A percentile compares a stretch with the other conserved stretches of the same genome.
These are phyloP conservation scores for Borostomias antarcticus DNA, from an alignment of 2,797 vertebrate species.

Conservation along the genomic window DNA sequence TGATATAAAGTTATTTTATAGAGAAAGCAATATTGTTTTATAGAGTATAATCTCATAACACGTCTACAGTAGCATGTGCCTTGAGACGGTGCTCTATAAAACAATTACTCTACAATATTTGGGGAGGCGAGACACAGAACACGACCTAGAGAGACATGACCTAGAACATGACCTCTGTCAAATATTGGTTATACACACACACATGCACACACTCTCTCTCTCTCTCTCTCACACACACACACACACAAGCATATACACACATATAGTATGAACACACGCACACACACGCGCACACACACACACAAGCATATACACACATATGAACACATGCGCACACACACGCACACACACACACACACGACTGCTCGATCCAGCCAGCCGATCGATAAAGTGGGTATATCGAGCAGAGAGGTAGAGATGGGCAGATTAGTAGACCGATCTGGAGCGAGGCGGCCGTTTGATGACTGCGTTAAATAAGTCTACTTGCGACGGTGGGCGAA, in stretches of 20 bases:
- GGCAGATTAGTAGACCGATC: conserved; percentile 58
- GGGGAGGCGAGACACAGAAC: conserved; percentile 19
- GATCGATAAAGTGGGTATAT: conserved; percentile 58
- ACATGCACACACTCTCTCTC: background rate
- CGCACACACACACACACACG: background rate
- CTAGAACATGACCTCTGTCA: no score
- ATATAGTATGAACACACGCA: background rate
- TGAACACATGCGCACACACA: background rate
- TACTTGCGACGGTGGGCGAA: no score
- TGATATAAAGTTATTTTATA: no score
- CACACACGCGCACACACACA: background rate
- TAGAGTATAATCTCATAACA: no score
- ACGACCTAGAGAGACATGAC: conserved; percentile 27
- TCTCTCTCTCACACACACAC: background rate
- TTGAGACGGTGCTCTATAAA: conserved; percentile 41
- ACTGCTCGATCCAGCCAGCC: conserved; percentile 63
- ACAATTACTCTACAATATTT: conserved; percentile 27
- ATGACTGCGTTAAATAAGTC: conserved; percentile 13
- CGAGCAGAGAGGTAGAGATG: conserved; percentile 59
- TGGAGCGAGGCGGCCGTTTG: conserved; percentile 52
- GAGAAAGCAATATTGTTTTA: no score
- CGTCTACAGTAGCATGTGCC: conserved; percentile 34
- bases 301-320: background rate
- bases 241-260: background rate
- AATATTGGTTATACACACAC: conserved; percentile 14